phyloP scores from a whole-genome alignment of 2,888 invertebrate genomes.

The Nephrocerus scutellatus region DNA sequence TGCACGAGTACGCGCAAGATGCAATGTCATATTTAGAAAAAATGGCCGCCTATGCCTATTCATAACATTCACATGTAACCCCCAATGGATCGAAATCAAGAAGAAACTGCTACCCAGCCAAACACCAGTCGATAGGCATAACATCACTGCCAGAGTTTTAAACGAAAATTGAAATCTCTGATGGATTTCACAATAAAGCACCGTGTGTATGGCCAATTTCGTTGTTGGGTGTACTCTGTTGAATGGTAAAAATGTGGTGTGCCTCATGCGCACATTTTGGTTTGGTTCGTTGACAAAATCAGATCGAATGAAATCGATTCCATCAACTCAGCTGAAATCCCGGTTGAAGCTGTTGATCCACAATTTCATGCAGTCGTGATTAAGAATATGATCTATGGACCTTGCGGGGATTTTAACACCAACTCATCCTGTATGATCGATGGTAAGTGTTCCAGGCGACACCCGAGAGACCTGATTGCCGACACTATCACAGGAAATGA shows the following conservation, averaged over 20 bases:
- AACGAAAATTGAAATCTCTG: constrained; percentile 23
- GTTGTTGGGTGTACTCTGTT: constrained; percentile 27
- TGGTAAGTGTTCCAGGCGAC: constrained; percentile 22
- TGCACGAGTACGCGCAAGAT: constrained; percentile 24
- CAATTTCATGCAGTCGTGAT: constrained; percentile 16
- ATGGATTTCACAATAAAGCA: no score
- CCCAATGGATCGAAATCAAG: no score
- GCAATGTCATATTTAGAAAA: constrained; percentile 17
- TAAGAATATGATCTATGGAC: constrained; percentile 22
- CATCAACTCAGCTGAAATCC: constrained; percentile 28
- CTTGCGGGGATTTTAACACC: constrained; percentile 20
- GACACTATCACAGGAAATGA: constrained; percentile 20
- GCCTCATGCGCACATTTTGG: constrained; percentile 33
- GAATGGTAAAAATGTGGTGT: constrained; percentile 38
- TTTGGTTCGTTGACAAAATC: constrained; percentile 34
- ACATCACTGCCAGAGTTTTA: constrained; percentile 18
- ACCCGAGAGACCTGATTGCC: constrained; percentile 17
- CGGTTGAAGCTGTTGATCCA: constrained; percentile 20
- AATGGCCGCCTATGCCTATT: constrained; percentile 19
- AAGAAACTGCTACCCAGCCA: no score
- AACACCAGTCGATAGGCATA: constrained; percentile 12
- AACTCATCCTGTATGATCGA: constrained; percentile 21
- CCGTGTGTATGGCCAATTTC: no score
- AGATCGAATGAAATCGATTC: constrained; percentile 31
- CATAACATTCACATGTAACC: constrained; percentile 17